Evolutionary conservation across 2,888 invertebrate genomes (phyloP).

Genomic region (Drosophila tanythrix): DNA sequence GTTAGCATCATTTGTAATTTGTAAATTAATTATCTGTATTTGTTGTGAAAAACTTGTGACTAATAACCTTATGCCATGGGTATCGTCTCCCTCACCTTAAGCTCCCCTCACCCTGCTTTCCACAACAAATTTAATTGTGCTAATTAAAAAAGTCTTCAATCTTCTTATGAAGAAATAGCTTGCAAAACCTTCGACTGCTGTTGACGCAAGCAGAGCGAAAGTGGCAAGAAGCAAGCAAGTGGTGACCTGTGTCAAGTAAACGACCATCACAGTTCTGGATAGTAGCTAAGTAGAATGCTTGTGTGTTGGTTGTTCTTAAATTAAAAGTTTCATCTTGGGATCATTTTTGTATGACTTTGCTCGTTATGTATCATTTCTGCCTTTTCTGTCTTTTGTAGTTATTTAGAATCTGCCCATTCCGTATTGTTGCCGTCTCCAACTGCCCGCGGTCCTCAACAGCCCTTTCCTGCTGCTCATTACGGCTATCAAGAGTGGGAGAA

Average conservation of each 20-base stretch:
- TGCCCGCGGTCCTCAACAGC: background rate
- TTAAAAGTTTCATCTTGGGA: slow-evolving; percentile 34
- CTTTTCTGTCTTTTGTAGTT: slow-evolving; percentile 36
- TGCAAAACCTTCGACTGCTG: background rate
- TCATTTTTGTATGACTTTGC: slow-evolving; percentile 33
- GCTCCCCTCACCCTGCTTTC: background rate
- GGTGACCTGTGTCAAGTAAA: slow-evolving; percentile 4
- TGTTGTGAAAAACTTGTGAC: background rate
- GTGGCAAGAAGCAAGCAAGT: background rate
- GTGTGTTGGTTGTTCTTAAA: slow-evolving; percentile 3
- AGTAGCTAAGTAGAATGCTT: slow-evolving; percentile 5
- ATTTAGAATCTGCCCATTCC: slow-evolving; percentile 17
- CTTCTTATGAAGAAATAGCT: background rate
- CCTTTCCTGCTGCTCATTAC: slow-evolving; percentile 57
- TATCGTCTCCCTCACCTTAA: background rate
- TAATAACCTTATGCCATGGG: background rate
- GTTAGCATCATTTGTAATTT: too few relatives aligned
- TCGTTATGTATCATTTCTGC: slow-evolving; percentile 31
- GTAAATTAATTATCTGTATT: background rate
- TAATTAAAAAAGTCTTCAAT: slow-evolving; percentile 12
- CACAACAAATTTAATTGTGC: background rate
- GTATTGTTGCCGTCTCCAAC: slow-evolving; percentile 1
- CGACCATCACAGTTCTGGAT: background rate
- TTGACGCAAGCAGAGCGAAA: slow-evolving; percentile 2
- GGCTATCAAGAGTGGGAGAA: slow-evolving; percentile 19